A percentile compares a stretch with the other conserved stretches of the same genome.
Evolutionary conservation across 2,888 invertebrate genomes (phyloP).

Genomic region (Andrena dorsata): DNA sequence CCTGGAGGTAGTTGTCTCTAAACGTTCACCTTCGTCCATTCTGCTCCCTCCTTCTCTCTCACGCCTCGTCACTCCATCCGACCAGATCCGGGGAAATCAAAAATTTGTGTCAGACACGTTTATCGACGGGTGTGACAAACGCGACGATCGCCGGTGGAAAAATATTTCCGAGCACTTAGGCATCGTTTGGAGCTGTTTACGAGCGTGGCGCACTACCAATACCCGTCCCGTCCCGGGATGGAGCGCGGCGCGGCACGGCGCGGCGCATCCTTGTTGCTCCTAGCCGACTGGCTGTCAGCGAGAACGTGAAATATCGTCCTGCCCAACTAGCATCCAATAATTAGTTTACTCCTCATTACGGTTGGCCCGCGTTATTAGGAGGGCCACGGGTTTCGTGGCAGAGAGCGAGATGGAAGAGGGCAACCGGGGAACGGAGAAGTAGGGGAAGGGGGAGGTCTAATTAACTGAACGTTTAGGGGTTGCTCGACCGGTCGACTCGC

Average conservation of each 20-base stretch:
- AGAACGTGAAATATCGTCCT: slow-evolving; percentile 82
- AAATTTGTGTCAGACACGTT: not conserved
- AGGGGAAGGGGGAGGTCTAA: slow-evolving; percentile 75
- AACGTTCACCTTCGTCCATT: too few relatives aligned
- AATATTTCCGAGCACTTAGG: slow-evolving; percentile 45
- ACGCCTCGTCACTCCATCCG: too few relatives aligned
- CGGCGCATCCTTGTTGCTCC: slow-evolving; percentile 76
- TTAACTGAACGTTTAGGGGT: slow-evolving; percentile 82
- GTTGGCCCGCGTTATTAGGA: slow-evolving; percentile 81
- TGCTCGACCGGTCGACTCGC: slow-evolving; percentile 74
- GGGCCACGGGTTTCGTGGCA: slow-evolving; percentile 59
- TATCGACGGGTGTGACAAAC: not conserved
- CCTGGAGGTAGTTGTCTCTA: too few relatives aligned
- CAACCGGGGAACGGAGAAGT: slow-evolving; percentile 56
- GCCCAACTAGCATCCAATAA: slow-evolving; percentile 83
- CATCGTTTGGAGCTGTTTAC: slow-evolving; percentile 65
- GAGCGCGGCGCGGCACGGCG: slow-evolving; percentile 36
- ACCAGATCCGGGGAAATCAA: too few relatives aligned
- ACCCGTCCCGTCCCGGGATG: slow-evolving; percentile 13
- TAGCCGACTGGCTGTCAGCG: slow-evolving; percentile 79
- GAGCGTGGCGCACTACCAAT: slow-evolving; percentile 45
- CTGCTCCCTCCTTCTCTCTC: too few relatives aligned
- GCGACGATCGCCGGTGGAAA: slow-evolving; percentile 15
- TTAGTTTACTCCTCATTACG: slow-evolving; percentile 84
- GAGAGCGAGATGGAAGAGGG: slow-evolving; percentile 48